Base-by-base conservation (phyloP, 2,797 vertebrate genomes). In the Falco biarmicus region DNA sequence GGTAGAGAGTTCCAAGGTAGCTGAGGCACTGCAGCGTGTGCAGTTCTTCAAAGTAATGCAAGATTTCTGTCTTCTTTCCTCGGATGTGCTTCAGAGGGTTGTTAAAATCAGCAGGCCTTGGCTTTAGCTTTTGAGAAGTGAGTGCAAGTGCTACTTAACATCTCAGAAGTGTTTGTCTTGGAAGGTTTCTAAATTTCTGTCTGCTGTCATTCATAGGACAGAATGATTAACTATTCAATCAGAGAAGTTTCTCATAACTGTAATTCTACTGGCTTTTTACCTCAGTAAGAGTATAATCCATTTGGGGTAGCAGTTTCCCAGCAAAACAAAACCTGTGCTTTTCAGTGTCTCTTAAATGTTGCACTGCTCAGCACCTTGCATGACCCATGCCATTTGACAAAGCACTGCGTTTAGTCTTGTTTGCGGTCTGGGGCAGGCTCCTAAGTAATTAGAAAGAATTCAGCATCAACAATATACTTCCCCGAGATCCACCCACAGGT, bases 301-400 rank as follows among this genome's bases (percentile, higher is more conserved):
- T 69, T 84, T 75, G 68, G 85, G 22, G 29, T 11, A 34, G 59
- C 34, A n/a, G 63, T 47, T 84, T 59, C 59, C 43, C 51, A 76
- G 59, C n/a, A 73, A 24, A 89, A 53, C 17, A 20, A 57, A 53
- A 41, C 22, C 56, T 50, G 25, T 73, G 17, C n/a, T 32, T 68
- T 47, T 18, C 31, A 26, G 25, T 25, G 9, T 80, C 47, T 84
- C 66, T 68, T 78, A 39, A 78, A 50, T 3, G 0, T 4, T 63
- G 76, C 6, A 2, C 5, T 50, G 43, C 59, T 93, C 20, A 29
- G 54, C 31, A 12, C 54, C 56, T 93, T 77, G 32, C 24, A 9
- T 19, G 25, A 26, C 56, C 0, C 0, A 25, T 73, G 48, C 34
- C 13, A 1, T 59, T 56, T 41, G 75, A 51, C 14, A 22, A 37